phyloP scores from a whole-genome alignment of 30 jellyfish, hydroid and myxozoan genomes.

The Morbakka virulenta region DNA sequence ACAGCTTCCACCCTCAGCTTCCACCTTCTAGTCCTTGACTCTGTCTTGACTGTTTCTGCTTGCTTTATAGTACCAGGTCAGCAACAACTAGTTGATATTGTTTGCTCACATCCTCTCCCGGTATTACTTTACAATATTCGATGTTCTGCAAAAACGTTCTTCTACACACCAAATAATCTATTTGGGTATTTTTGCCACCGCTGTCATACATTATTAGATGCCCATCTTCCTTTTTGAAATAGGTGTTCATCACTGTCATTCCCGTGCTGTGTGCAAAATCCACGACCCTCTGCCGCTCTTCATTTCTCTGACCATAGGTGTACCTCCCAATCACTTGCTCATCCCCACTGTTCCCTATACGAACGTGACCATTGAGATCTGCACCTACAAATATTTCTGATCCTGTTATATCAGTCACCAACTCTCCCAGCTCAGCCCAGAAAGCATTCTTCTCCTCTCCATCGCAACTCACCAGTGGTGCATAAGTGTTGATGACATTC shows the following conservation, averaged over 20 bases:
- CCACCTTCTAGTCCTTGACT: neutral
- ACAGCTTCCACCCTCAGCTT: neutral
- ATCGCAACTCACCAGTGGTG: no score
- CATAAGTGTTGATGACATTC: no score
- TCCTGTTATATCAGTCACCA: no score
- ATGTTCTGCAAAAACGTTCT: no score
- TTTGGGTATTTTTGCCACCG: neutral
- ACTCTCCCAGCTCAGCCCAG: no score
- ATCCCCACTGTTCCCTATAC: neutral
- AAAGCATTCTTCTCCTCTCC: no score
- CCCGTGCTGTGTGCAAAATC: neutral
- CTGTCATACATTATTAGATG: neutral
- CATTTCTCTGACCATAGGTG: neutral
- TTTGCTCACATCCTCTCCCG: neutral
- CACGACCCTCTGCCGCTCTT: neutral
- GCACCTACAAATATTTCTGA: no score
- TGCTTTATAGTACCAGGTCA: neutral
- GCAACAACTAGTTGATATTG: neutral
- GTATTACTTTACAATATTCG: no score
- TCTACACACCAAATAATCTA: neutral
- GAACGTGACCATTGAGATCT: neutral
- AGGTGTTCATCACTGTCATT: neutral
- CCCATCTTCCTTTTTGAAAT: neutral
- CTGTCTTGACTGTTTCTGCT: neutral
- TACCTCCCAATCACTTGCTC: neutral